These are phyloP conservation scores for Coelopa frigida DNA, from an alignment of 1,140 invertebrate genomes.

Conservation along the genomic window DNA sequence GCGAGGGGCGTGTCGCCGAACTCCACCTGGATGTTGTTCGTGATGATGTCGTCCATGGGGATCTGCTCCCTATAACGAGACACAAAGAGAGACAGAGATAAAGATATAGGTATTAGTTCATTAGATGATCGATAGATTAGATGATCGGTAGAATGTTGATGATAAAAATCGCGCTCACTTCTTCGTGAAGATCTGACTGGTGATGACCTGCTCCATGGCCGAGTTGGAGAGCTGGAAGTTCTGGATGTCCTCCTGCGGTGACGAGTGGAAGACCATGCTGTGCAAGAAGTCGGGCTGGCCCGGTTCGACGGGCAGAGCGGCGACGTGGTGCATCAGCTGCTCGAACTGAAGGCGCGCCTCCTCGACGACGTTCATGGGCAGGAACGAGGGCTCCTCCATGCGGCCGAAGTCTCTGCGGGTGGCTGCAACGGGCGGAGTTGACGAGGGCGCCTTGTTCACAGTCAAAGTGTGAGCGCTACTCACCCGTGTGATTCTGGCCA, in stretches of 20 bases:
- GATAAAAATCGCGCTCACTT: slow-evolving; percentile 25
- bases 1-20: slow-evolving; percentile 43
- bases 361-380: slow-evolving; percentile 29
- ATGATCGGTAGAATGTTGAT: neutral
- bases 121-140: neutral
- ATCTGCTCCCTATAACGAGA: slow-evolving; percentile 41
- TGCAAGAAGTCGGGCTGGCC: slow-evolving; percentile 42
- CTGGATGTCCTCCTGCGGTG: slow-evolving; percentile 30
- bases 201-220: slow-evolving; percentile 47
- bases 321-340: slow-evolving; percentile 28
- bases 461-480: neutral
- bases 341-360: slow-evolving; percentile 28
- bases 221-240: slow-evolving; percentile 43
- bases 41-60: slow-evolving; percentile 43
- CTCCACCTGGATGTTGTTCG: slow-evolving; percentile 42
- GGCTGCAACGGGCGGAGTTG: neutral
- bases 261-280: slow-evolving; percentile 36
- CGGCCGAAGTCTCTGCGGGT: slow-evolving; percentile 9
- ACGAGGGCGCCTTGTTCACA: neutral
- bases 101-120: neutral
- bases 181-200: slow-evolving; percentile 45
- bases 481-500: slow-evolving; percentile 52
- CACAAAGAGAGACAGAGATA: too few relatives aligned
- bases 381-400: slow-evolving; percentile 13
- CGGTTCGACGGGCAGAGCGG: slow-evolving; percentile 24